Conservation (phyloP, 2,888 invertebrate species). For the Phrixothrix hirtus region DNA sequence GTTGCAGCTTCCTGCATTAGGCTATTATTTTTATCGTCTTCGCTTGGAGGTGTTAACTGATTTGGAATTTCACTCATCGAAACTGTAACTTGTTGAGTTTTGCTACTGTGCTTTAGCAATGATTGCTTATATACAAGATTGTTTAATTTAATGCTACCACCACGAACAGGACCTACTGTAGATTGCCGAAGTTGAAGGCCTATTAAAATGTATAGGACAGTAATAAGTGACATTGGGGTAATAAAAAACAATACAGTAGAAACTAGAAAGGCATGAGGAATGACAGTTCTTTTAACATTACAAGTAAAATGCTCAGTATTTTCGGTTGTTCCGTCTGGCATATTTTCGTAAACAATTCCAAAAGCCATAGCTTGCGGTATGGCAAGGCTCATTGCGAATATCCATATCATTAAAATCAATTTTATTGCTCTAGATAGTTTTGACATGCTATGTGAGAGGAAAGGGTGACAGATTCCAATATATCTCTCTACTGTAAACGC, state of each 20-base stretch:
- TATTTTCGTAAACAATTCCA: conserved; percentile 62
- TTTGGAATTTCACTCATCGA: conserved; percentile 34
- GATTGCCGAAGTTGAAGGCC: conserved; percentile 55
- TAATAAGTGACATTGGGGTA: conserved; percentile 63
- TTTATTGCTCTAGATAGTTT: conserved; percentile 80
- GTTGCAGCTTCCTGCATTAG: conserved; percentile 48
- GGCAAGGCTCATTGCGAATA: conserved; percentile 72
- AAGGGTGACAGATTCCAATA: conserved; percentile 85
- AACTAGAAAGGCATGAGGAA: conserved; percentile 58
- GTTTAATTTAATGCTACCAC: conserved; percentile 51
- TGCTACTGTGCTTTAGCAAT: conserved; percentile 36
- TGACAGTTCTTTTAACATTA: conserved; percentile 49
- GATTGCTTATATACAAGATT: conserved; percentile 45
- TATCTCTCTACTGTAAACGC: conserved; percentile 89
- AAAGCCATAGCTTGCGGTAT: conserved; percentile 81
- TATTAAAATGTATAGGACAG: conserved; percentile 60
- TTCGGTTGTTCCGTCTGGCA: conserved; percentile 42
- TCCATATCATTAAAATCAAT: conserved; percentile 74
- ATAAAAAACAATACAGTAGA: conserved; percentile 64
- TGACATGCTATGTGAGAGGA: conserved; percentile 80
- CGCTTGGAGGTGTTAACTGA: conserved; percentile 38
- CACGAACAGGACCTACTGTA: conserved; percentile 44
- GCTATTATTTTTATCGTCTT: conserved; percentile 51
- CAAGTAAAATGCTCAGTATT: conserved; percentile 49
- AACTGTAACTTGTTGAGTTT: conserved; percentile 37